phyloP scores from a whole-genome alignment of 2,113 vertebrate species.

The Rhadina sibilatrix region DNA sequence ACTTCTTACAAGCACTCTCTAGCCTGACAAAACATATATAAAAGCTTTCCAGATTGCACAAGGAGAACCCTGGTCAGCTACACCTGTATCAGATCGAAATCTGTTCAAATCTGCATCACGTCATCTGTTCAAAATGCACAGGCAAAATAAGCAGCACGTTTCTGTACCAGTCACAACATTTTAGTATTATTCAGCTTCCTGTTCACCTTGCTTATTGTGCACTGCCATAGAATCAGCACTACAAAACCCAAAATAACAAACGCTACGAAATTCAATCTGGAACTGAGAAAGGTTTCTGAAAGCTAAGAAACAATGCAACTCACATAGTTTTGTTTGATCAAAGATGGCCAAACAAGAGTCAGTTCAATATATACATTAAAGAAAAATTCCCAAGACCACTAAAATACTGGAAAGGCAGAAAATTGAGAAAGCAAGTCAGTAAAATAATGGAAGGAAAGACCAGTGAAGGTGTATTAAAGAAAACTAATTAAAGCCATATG shows the following conservation, averaged over 20 bases:
- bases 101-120: neutral
- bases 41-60: constrained; percentile 25
- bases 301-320: neutral
- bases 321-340: neutral
- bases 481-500: neutral
- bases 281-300: neutral
- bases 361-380: neutral
- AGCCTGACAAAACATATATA: constrained; percentile 11
- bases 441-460: neutral
- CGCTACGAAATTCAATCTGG: neutral
- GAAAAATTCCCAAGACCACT: neutral
- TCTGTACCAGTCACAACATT: neutral
- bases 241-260: neutral
- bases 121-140: neutral
- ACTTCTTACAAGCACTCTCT: constrained; percentile 21
- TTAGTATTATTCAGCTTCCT: neutral
- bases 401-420: neutral
- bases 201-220: neutral
- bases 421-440: neutral
- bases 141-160: neutral
- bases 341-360: neutral
- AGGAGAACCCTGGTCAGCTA: neutral
- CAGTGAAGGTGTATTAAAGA: neutral
- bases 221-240: neutral
- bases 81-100: neutral